Base-by-base conservation (phyloP, 92 coral and sea anemone species). In the Actinernus sp. region DNA sequence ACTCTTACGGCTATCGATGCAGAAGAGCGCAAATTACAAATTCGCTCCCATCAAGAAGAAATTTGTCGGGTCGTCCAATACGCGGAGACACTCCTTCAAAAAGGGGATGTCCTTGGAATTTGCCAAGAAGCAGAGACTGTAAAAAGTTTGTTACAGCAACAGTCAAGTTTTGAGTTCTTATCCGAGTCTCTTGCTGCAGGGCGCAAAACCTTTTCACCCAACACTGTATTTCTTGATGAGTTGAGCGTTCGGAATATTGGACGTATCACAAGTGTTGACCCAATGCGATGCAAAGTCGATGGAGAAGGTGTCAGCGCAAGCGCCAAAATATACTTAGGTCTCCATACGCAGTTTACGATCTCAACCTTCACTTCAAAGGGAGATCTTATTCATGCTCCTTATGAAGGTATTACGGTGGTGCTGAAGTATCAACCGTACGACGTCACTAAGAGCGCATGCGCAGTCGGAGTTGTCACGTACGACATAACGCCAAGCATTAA, bases 331-430 rank as follows among this genome's bases (percentile, higher is more conserved):
- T 26, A 51, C 32, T 28, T 47, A 32, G 73, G 73, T 1, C 41
- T 31, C 26, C 57, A 65, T 31, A 47, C 60, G 0, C 1, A 25
- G 9, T 65, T 65, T 38, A 23, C 32, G 31, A 33, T 65, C 30
- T 47, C 73, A 23, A 50, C 61, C 13, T 34, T 21, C 12, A 65
- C 45, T 19, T 44, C 48, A 29, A 29, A 14, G 8, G 61, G 61
- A 10, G 73, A 65, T 1, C 26, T 65, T 32, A 65, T 65, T 30
- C 73, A 50, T 24, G 61, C 57, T 0, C 73, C 73, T 12, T 65
- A 51, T 12, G 61, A 65, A 26, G 61, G 58, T 1, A 12, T 65
- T 1, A 47, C 43, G 8, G 61, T 33, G 9, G 9, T 22, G 4
- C 30, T 65, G 21, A 49, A 10, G 14, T 65, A 65, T 33, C n/a